Base-by-base conservation (phyloP, 2,888 invertebrate genomes). In the Gryllus longicercus region DNA sequence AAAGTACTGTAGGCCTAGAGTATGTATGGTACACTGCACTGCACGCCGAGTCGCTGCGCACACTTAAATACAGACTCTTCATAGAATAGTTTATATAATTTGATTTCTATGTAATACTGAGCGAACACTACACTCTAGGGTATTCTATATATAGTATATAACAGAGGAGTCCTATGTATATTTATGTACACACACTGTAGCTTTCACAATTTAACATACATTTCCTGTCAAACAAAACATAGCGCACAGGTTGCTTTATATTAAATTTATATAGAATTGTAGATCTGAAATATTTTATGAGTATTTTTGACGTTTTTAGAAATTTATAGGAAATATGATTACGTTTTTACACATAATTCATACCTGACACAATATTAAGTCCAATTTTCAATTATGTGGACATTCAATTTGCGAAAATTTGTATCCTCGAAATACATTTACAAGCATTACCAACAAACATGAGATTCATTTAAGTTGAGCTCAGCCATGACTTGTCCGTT, bases 1-100 rank as follows among this genome's bases (percentile, higher is more conserved):
- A 80, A 79, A 80, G 63, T 63, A 63, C 63, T 63, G 63, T 63
- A 63, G 63, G 63, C 63, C 63, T 63, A 63, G 63, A 63, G 38
- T 63, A n/a, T 63, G 63, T 63, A 63, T 63, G 63, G 63, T 63
- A 63, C 63, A 63, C 63, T 63, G 63, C 63, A 5, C n/a, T 63
- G 63, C 63, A 63, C 63, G 63, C 63, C 16, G n/a, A 14, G 11
- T 63, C 63, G 63, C 63, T 63, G 63, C 63, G 63, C 63, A 63
- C 63, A 63, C 63, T 18, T 63, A 63, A 63, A 63, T 63, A 63
- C 63, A 63, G 63, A 63, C 63, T 63, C 63, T 63, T 63, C n/a
- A 18, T 63, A 63, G 63, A n/a, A 63, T 63, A 63, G 16, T 63
- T 63, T 63, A 63, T 63, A 63, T 63, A 63, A 63, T 63, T 63